Evolutionary conservation across 2,888 invertebrate species (phyloP), one percentile per base, ranked within the genome.

Genomic region (Lamellibrachia columna): DNA sequence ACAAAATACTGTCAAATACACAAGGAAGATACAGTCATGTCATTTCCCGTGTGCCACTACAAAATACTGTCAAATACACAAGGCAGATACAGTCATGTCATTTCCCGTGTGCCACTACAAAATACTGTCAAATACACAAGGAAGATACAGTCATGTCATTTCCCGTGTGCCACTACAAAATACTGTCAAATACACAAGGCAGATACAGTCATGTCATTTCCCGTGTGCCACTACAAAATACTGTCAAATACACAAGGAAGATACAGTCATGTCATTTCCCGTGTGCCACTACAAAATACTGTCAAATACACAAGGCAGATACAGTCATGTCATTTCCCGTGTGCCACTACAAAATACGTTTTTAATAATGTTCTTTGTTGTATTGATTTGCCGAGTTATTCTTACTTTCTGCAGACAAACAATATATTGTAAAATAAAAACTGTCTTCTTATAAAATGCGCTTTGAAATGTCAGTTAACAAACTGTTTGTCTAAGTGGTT

Each of bases 1-100:
- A 6, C 75, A 75, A 75, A 6, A 92, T 8, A 92, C 58, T 75
- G 52, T 91, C 90, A 92, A 53, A 55, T 92, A 92, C 11, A 11
- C 52, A 22, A 92, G 7, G 53, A 2, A 22, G 53, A n/a, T 15
- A 40, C 40, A 7, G 7, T 53, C 92, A 92, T 92, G 11, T 22
- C 55, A 58, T 90, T 11, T 52, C 9, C 75, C 22, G 75, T 75
- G 6, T 22, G 22, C 75, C 22, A 3, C 6, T 75, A 6, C 75
- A 75, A 75, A 6, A 92, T 8, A 92, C 58, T 75, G 52, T 91
- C 90, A 92, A 53, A 55, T 92, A 92, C 11, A 11, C 52, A 22
- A 92, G 7, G 53, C 55, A 22, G 53, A n/a, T 15, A 40, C 40
- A 7, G 7, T 53, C 92, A 92, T 92, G 11, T 22, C 55, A 58